Evolutionary conservation across 1,140 invertebrate species (phyloP), one percentile per base, ranked within the genome.

Genomic region (Psilanteris sp.): DNA sequence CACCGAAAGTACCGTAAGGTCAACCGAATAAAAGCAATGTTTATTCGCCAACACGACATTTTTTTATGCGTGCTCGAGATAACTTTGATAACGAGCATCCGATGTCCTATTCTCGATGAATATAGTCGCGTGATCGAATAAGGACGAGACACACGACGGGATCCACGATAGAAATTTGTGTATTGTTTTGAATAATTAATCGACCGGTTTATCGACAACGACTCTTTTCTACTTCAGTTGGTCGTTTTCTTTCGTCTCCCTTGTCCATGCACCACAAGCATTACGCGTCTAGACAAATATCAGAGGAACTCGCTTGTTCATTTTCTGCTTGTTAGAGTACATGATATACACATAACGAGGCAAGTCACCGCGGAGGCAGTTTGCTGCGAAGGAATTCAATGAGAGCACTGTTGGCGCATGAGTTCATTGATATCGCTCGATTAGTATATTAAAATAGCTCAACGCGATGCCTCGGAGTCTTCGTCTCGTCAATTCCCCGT

Each of bases 361-460:
- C 62, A 34, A 80, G 77, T 83, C 78, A 80, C 31, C 61, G 57
- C 72, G 39, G 55, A 77, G 39, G 27, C 66, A 62, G 48, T 62
- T 44, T 75, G 73, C 73, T 55, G 32, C 43, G 61, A 41, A 79
- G 27, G 76, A 81, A 84, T 85, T 87, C 83, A 87, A 87, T 87
- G 83, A 83, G 77, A 73, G 68, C 80, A 81, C 83, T 86, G 85
- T 86, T 85, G 67, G 74, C 77, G 71, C 79, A 77, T 76, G 79
- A 81, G 85, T 86, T 87, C 84, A 86, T 85, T 86, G 83, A 86
- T 87, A 86, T 87, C 76, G 78, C 82, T 83, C 83, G 82, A 86
- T 84, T 85, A 84, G 83, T 86, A 82, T 81, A 87, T 86, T 85
- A 81, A 87, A 87, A 87, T 84, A 84, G 78, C 76, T 81, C 81